Conservation (phyloP, 2,797 vertebrate genomes). For the Tauraco hartlaubi region DNA sequence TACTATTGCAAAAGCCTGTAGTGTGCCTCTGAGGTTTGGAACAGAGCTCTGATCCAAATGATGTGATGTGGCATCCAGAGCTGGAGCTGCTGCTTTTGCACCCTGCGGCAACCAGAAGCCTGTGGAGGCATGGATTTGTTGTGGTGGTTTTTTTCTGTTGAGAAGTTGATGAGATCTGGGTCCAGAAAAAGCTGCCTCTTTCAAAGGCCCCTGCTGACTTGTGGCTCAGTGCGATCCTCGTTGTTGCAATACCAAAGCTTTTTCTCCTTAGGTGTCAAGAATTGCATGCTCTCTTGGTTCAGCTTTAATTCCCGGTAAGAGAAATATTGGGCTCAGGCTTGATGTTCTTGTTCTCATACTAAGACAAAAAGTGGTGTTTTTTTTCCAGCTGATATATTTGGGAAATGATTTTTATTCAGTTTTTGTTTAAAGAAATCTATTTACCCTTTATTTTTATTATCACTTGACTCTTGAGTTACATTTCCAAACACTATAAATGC, state of each 20-base stretch:
- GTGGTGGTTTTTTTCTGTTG: neutral
- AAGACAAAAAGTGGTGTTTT: neutral
- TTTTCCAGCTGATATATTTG: neutral
- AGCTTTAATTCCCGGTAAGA: neutral
- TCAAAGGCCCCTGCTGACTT: neutral
- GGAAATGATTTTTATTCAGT: neutral
- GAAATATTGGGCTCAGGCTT: neutral
- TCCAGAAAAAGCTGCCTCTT: neutral
- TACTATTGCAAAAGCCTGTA: neutral
- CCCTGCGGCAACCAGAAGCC: neutral
- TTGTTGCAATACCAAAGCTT: neutral
- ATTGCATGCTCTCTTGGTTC: neutral
- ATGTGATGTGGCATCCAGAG: neutral
- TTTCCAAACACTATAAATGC: neutral
- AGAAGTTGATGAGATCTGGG: neutral
- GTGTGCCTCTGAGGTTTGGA: neutral
- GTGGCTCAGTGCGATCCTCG: neutral
- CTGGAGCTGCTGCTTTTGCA: neutral
- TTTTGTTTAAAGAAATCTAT: neutral
- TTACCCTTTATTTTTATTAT: neutral
- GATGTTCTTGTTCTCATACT: neutral
- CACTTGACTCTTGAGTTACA: neutral
- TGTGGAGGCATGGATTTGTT: neutral
- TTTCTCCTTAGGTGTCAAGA: neutral
- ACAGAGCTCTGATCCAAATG: neutral